Evolutionary conservation across 2,113 vertebrate species (phyloP).

Genomic region (Tympanuchus pallidicinctus): DNA sequence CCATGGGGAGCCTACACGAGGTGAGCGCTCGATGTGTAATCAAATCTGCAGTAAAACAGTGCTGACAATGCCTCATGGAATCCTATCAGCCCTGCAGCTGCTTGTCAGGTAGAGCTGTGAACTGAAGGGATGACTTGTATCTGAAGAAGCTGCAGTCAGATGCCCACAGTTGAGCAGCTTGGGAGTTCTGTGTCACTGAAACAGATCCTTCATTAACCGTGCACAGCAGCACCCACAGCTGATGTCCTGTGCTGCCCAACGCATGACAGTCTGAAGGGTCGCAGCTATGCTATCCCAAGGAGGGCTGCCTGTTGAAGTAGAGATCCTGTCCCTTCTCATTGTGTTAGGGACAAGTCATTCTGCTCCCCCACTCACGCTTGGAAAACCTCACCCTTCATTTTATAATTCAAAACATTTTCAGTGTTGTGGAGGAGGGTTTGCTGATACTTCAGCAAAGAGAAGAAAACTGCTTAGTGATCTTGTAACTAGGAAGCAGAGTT

Average conservation of each 20-base stretch:
- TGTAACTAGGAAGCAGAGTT: neutral
- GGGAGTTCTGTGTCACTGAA: neutral
- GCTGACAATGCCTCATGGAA: neutral
- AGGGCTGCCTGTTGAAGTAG: neutral
- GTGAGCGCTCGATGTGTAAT: neutral
- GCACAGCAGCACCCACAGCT: neutral
- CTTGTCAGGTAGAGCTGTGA: neutral
- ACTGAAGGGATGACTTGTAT: neutral
- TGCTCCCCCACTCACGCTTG: neutral
- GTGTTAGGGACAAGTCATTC: neutral
- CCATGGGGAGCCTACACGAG: neutral
- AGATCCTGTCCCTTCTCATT: neutral
- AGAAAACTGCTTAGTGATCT: neutral
- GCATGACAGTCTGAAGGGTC: neutral
- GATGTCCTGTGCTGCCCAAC: neutral
- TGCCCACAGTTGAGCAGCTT: neutral
- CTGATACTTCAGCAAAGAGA: constrained; percentile 23
- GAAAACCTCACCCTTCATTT: neutral
- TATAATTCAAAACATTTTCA: constrained; percentile 29
- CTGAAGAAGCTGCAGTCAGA: neutral
- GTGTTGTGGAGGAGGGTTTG: constrained; percentile 15
- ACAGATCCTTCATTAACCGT: neutral
- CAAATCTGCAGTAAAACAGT: neutral
- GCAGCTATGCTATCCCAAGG: neutral
- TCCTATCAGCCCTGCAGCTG: neutral